Base-by-base conservation (phyloP, 2,113 vertebrate genomes). In the Atractosteus spatula region DNA sequence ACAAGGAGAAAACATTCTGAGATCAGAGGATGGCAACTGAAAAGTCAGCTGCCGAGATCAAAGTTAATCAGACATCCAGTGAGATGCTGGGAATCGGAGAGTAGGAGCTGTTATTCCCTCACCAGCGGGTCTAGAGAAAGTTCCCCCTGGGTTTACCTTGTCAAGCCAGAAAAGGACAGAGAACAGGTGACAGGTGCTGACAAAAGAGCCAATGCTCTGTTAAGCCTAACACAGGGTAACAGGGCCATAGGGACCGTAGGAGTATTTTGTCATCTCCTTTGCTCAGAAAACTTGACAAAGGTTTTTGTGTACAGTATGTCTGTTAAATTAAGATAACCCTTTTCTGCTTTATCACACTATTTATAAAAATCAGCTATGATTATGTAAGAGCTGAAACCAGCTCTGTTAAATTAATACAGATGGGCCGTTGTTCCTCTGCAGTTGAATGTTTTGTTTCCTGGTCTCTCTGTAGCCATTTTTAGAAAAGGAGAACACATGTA, bases 131-230 rank as follows among this genome's bases (percentile, higher is more conserved):
- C 81, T 76, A 41, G 10, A 12, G 16, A 79, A 68, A 79, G 29
- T 76, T 88, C 85, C 89, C 86, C 59, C 70, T 71, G 83, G 88
- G 82, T 84, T 85, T 89, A 82, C 80, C 78, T 83, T 88, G 87
- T 91, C 90, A 87, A 83, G 77, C 69, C 8, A 67, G 44, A 69
- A 68, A 55, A 14, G 63, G 72, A 43, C 72, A 66, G 72, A 78
- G 76, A 81, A 77, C 77, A 86, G 85, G 86, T 89, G 85, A 89
- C 88, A 86, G 84, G 79, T 76, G 29, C 83, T 85, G 85, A 89
- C 89, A 87, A 86, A 87, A 86, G 85, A 83, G 88, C 78, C 80
- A 82, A 85, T 76, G 80, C 83, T 86, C 85, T 62, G 84, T 89
- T 85, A 83, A 83, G 80, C 82, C 77, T 68, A 61, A 80, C 73